These are phyloP conservation scores for Seriola dumerili DNA, from an alignment of 2,113 vertebrate genomes.

Conservation along the genomic window DNA sequence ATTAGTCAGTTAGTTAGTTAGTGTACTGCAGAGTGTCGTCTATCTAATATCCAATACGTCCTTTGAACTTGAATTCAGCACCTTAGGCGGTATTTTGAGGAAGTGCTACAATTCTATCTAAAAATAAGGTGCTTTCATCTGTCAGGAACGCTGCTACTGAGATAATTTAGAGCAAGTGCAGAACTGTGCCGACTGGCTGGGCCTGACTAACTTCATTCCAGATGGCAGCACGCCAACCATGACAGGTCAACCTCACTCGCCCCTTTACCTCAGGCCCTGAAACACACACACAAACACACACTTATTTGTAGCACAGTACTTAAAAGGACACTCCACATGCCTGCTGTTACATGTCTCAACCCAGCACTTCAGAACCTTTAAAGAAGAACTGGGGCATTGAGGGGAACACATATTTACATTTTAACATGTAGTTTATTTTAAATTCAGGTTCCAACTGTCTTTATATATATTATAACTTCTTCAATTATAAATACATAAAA, in stretches of 20 bases:
- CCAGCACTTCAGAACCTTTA: neutral
- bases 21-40: neutral
- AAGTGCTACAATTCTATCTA: constrained; percentile 8
- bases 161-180: constrained; percentile 22
- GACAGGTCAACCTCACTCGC: constrained; percentile 35
- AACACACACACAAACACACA: constrained; percentile 1
- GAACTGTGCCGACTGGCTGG: constrained; percentile 33
- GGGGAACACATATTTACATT: neutral
- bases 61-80: constrained; percentile 3
- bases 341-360: neutral
- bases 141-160: neutral
- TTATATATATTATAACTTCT: no score
- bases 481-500: neutral
- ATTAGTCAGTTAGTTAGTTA: neutral
- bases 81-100: neutral
- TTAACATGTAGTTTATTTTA: neutral
- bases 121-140: constrained; percentile 30
- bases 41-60: neutral
- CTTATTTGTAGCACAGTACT: neutral
- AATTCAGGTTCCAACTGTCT: neutral
- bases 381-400: neutral
- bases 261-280: constrained; percentile 47
- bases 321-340: neutral
- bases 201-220: constrained; percentile 56
- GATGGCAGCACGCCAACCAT: constrained; percentile 41